Conservation (phyloP, 2,797 vertebrate species). For the Argya squamiceps region DNA sequence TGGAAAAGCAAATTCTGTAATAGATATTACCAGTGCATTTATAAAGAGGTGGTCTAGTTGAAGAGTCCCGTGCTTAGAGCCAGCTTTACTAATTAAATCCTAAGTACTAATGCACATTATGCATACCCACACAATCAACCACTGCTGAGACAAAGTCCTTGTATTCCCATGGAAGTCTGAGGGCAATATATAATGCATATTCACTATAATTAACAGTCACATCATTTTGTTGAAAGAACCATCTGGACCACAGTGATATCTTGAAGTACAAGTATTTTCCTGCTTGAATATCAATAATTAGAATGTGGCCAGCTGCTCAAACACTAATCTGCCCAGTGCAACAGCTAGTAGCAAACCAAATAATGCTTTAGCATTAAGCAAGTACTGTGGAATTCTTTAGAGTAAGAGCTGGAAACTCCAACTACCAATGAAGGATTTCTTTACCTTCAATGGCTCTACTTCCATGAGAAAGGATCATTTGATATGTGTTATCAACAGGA, state of each 20-base stretch:
- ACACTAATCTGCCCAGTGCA: background rate
- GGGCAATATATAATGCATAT: background rate
- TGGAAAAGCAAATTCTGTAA: background rate
- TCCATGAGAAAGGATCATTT: background rate
- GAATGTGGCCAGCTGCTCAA: constrained; percentile 22
- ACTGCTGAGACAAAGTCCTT: background rate
- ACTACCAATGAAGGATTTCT: background rate
- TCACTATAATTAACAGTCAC: background rate
- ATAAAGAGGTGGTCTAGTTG: background rate
- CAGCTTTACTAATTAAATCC: background rate
- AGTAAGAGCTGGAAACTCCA: background rate
- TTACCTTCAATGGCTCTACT: background rate
- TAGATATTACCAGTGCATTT: background rate
- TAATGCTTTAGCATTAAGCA: background rate
- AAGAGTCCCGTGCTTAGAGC: background rate
- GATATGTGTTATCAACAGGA: background rate
- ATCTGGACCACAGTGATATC: background rate
- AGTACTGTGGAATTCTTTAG: background rate
- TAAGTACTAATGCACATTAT: background rate
- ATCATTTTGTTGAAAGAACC: background rate
- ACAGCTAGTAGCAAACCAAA: constrained; percentile 1
- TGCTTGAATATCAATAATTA: background rate
- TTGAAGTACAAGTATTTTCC: background rate
- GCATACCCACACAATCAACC: background rate
- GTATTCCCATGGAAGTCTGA: background rate